Evolutionary conservation across 2,888 invertebrate genomes (phyloP).

Genomic region (Diloba caeruleocephala): DNA sequence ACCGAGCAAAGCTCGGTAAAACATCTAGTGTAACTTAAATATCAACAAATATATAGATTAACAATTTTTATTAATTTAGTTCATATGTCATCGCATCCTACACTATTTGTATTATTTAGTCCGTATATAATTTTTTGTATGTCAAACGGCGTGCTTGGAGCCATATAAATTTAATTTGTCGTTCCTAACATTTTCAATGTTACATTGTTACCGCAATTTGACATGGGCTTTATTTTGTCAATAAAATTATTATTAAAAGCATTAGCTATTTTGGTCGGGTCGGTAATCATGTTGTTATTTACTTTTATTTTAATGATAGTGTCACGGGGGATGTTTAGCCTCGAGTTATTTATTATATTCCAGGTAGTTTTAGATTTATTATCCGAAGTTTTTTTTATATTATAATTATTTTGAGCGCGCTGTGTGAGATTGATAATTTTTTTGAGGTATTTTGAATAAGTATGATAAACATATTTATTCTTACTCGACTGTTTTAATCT

Average conservation of each 20-base stretch:
- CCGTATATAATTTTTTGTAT: constrained; percentile 5
- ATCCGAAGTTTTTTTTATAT: too few relatives aligned
- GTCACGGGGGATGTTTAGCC: constrained; percentile 4
- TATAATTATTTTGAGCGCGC: too few relatives aligned
- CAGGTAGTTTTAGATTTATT: too few relatives aligned
- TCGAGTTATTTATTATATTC: neutral
- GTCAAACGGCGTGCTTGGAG: constrained; percentile 2
- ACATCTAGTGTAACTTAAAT: too few relatives aligned
- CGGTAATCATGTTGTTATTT: neutral
- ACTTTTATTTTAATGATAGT: constrained; percentile 1
- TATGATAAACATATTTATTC: too few relatives aligned
- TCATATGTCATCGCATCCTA: constrained; percentile 4
- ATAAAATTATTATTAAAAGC: neutral
- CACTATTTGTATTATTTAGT: constrained; percentile 5
- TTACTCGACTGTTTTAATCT: too few relatives aligned
- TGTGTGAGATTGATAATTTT: too few relatives aligned
- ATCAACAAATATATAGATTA: constrained; percentile 1
- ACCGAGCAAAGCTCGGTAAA: too few relatives aligned
- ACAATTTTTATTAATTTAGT: constrained; percentile 5
- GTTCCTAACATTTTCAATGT: constrained; percentile 2
- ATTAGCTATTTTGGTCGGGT: too few relatives aligned
- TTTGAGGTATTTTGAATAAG: too few relatives aligned
- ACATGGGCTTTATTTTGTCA: constrained; percentile 3
- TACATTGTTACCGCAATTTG: neutral
- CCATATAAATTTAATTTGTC: neutral